Evolutionary conservation across 2,888 invertebrate species (phyloP).

Genomic region (Calliphora vomitoria): DNA sequence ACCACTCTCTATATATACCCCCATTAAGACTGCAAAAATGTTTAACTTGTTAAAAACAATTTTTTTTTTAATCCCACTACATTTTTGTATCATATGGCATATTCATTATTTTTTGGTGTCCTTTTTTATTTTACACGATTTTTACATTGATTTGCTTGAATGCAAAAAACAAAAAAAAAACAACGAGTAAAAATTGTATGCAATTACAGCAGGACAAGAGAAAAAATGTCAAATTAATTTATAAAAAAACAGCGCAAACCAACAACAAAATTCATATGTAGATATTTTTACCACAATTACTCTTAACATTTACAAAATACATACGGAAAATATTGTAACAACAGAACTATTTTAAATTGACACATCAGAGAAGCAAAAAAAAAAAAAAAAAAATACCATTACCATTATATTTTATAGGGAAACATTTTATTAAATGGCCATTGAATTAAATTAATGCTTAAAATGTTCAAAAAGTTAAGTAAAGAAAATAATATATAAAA

Average conservation of each 20-base stretch:
- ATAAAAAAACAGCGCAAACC: background rate
- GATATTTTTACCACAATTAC: conserved; percentile 26
- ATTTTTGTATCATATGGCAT: background rate
- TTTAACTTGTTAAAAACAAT: background rate
- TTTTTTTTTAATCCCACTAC: background rate
- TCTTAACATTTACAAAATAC: conserved; percentile 23
- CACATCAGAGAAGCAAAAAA: background rate
- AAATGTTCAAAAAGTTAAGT: background rate
- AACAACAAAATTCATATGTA: background rate
- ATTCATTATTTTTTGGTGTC: background rate
- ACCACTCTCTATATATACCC: too few species aligned
- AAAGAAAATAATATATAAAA: background rate
- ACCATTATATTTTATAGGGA: background rate
- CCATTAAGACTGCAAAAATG: too few species aligned
- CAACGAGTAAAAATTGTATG: background rate
- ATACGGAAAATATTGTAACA: conserved; percentile 13
- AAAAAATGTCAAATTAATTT: conserved; percentile 18
- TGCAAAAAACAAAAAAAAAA: background rate
- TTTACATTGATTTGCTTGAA: conserved; percentile 2
- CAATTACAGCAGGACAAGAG: background rate
- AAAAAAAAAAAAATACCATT: background rate
- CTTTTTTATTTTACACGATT: conserved; percentile 10
- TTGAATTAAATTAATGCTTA: conserved; percentile 11
- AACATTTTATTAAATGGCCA: conserved; percentile 10
- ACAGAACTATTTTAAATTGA: conserved; percentile 20